Evolutionary conservation across 2,113 vertebrate genomes (phyloP), one percentile per base, ranked within the genome.

Genomic region (Melanostigma gelatinosum): DNA sequence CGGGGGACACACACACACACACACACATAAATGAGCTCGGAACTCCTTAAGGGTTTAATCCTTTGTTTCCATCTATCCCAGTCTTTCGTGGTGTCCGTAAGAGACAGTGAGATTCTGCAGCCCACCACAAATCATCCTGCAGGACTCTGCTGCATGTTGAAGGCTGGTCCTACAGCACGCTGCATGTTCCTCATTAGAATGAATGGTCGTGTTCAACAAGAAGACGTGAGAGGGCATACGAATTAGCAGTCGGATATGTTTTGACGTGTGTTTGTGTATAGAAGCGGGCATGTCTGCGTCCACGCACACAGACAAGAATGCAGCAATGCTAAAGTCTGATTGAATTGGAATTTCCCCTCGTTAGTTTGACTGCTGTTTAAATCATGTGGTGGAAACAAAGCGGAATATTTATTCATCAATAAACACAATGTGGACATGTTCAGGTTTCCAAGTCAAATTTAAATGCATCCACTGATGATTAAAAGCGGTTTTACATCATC

Each of bases 41-140:
- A 74, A 32, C 55, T 80, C 82, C 74, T 75, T 48, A 24, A 69
- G 64, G 66, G 32, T 85, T 60, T 52, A 42, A 82, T 50, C 89
- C 79, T 87, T 87, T 81, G 66, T 79, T 89, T 48, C 54, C 48
- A 82, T 90, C 61, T 16, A n/a, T 78, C 63, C 38, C 36, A 32
- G 60, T 52, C 60, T 70, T 57, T 78, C 55, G 50, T 57, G 40
- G 46, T 87, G 75, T 86, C 86, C 82, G 24, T 72, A 48, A 80
- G 69, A 54, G 83, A 68, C 72, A 67, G 55, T 27, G 36, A 89
- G 36, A 75, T 80, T 52, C 46, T 73, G 70, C 72, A 76, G 57
- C 63, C 68, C 78, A 72, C 67, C 0, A 66, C 71, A 88, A 80
- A 84, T 89, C 78, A 82, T 85, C 54, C 61, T 2, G 60, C 60